Conservation (phyloP, 1,140 invertebrate species). For the Akabosia matsudoensis region DNA sequence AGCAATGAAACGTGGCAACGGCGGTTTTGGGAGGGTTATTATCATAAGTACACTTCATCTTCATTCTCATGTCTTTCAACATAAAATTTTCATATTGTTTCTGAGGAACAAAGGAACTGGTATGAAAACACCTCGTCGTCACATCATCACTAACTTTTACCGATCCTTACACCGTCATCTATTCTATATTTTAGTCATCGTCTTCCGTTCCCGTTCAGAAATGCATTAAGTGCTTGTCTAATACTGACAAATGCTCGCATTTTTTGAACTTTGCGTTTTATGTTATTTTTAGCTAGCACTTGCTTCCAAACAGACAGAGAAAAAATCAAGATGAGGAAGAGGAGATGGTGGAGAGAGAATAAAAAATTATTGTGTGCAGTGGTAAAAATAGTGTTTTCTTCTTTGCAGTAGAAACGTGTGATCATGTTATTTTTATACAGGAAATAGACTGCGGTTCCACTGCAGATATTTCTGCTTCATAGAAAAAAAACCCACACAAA, state of each 20-base stretch:
- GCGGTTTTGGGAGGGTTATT: not conserved
- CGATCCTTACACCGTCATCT: not conserved
- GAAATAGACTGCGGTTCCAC: slow-evolving; percentile 21
- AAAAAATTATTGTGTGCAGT: not conserved
- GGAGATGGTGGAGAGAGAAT: not conserved
- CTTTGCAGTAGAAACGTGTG: slow-evolving; percentile 20
- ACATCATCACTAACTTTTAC: not conserved
- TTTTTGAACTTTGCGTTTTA: not conserved
- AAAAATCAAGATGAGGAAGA: not conserved
- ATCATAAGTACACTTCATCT: slow-evolving; percentile 9
- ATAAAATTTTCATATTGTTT: slow-evolving; percentile 18
- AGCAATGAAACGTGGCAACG: slow-evolving; percentile 16
- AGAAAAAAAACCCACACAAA: not conserved
- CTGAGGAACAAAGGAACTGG: not conserved
- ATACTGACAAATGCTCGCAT: slow-evolving; percentile 13
- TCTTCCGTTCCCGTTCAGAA: not conserved
- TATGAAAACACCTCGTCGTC: not conserved
- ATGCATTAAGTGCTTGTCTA: slow-evolving; percentile 20
- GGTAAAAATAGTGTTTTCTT: not conserved
- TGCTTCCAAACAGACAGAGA: not conserved
- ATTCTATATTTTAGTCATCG: not conserved
- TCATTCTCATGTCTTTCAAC: slow-evolving; percentile 13
- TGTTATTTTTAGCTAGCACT: not conserved
- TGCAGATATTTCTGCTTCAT: slow-evolving; percentile 9
- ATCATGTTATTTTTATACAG: slow-evolving; percentile 6